Evolutionary conservation across 2,888 invertebrate genomes (phyloP).

Genomic region (Mycalesis mineus): DNA sequence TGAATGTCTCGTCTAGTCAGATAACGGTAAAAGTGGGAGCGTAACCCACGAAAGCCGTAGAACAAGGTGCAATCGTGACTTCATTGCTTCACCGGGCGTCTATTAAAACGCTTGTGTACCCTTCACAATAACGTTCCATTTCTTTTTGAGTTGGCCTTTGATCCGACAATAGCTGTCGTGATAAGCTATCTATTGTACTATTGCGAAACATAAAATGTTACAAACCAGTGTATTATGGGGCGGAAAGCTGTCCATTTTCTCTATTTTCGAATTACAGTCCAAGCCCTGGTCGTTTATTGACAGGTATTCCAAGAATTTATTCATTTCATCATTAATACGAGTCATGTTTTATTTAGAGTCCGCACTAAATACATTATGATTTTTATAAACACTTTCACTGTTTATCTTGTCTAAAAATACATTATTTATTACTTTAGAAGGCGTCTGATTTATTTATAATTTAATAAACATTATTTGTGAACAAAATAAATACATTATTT

Average conservation of each 20-base stretch:
- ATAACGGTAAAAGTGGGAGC: slow-evolving; percentile 75
- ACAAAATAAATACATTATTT: slow-evolving; percentile 44
- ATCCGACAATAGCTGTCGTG: slow-evolving; percentile 41
- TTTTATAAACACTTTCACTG: slow-evolving; percentile 13
- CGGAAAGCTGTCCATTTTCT: slow-evolving; percentile 63
- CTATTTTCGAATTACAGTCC: slow-evolving; percentile 41
- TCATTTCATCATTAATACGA: slow-evolving; percentile 61
- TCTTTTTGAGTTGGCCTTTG: slow-evolving; percentile 33
- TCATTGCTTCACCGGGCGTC: slow-evolving; percentile 65
- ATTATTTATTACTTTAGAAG: slow-evolving; percentile 9
- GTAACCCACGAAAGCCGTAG: slow-evolving; percentile 69
- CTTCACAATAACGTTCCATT: slow-evolving; percentile 30
- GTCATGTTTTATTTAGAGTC: slow-evolving; percentile 50
- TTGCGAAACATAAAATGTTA: slow-evolving; percentile 41
- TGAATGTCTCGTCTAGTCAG: slow-evolving; percentile 48
- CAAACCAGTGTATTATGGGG: slow-evolving; percentile 62
- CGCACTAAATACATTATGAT: slow-evolving; percentile 39
- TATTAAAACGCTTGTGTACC: slow-evolving; percentile 45
- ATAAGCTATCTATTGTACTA: slow-evolving; percentile 53
- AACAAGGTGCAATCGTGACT: slow-evolving; percentile 57
- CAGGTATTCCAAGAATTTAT: slow-evolving; percentile 63
- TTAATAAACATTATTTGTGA: slow-evolving; percentile 40
- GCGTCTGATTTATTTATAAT: slow-evolving; percentile 11
- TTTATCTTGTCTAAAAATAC: slow-evolving; percentile 16
- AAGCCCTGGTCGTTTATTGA: slow-evolving; percentile 57